Percentiles rank a stretch among this genome's conserved stretches.
These are phyloP conservation scores for Augiades crinisus DNA, from an alignment of 2,888 invertebrate genomes.

Conservation along the genomic window DNA sequence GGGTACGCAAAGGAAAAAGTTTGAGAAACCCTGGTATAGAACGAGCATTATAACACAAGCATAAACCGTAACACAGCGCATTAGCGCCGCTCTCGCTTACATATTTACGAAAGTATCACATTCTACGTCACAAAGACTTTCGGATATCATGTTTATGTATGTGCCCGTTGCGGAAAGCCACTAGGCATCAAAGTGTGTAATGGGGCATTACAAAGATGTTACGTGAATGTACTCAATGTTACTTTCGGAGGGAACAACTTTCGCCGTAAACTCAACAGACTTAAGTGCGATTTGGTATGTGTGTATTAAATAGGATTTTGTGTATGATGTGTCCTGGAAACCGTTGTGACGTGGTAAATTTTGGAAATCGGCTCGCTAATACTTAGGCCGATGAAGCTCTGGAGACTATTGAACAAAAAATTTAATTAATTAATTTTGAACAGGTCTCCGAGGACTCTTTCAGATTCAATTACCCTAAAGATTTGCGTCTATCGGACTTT, in stretches of 20 bases:
- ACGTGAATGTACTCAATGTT: slow-evolving; percentile 31
- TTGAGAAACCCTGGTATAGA: too few relatives aligned
- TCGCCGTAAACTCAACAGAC: not conserved
- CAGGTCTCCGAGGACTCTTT: too few relatives aligned
- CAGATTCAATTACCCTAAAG: too few relatives aligned
- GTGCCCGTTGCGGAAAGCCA: slow-evolving; percentile 31
- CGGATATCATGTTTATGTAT: slow-evolving; percentile 32
- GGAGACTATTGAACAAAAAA: too few relatives aligned
- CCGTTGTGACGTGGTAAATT: not conserved
- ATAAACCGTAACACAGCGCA: slow-evolving; percentile 2
- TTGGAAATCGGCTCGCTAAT: too few relatives aligned
- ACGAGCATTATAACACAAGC: not conserved
- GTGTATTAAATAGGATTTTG: not conserved
- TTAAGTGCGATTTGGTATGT: not conserved
- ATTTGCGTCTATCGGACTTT: too few relatives aligned
- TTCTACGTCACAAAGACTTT: slow-evolving; percentile 35
- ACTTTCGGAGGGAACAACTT: not conserved
- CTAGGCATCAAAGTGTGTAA: slow-evolving; percentile 37
- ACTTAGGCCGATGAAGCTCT: too few relatives aligned
- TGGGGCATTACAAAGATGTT: slow-evolving; percentile 36
- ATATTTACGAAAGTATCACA: slow-evolving; percentile 23
- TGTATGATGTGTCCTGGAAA: not conserved
- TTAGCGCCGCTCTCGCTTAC: slow-evolving; percentile 1
- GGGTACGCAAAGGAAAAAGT: too few relatives aligned
- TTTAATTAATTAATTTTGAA: too few relatives aligned